A percentile compares a stretch with the other conserved stretches of the same genome.
phyloP scores from a whole-genome alignment of 2,797 vertebrate species.

The Synanceia verrucosa region DNA sequence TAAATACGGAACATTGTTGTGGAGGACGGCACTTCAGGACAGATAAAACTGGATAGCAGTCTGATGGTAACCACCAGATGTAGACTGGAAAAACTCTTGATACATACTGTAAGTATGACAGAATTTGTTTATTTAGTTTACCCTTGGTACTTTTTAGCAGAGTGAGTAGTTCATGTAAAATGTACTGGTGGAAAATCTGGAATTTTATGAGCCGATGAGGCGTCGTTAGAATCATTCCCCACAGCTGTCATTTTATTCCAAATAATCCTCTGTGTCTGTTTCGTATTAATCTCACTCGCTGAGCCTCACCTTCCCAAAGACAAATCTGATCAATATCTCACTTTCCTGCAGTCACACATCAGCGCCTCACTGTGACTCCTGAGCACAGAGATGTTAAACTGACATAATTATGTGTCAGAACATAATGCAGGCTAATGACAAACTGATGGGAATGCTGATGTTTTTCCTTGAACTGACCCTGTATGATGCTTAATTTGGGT shows the following conservation, averaged over 20 bases:
- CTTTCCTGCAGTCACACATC: constrained; percentile 23
- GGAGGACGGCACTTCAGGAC: neutral
- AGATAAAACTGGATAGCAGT: neutral
- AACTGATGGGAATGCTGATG: constrained; percentile 15
- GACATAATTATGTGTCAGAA: constrained; percentile 37
- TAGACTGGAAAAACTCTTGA: neutral
- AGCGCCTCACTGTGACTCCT: constrained; percentile 5
- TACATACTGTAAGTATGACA: no score
- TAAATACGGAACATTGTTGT: neutral
- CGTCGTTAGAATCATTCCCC: neutral
- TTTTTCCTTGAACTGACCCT: neutral
- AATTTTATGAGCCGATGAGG: constrained; percentile 10
- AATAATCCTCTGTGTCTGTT: constrained; percentile 11
- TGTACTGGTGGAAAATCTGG: neutral
- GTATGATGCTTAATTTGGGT: neutral
- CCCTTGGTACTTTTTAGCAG: neutral
- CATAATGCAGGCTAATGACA: constrained; percentile 14
- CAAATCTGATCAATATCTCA: constrained; percentile 55
- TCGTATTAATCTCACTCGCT: constrained; percentile 34
- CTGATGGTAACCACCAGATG: neutral
- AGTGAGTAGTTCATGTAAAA: neutral
- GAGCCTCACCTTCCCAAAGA: constrained; percentile 36
- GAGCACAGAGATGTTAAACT: constrained; percentile 34
- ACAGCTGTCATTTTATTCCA: constrained; percentile 26
- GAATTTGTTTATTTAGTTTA: neutral